Evolutionary conservation across 1,140 invertebrate genomes (phyloP), one percentile per base, ranked within the genome.

Genomic region (Drosophila burlai): DNA sequence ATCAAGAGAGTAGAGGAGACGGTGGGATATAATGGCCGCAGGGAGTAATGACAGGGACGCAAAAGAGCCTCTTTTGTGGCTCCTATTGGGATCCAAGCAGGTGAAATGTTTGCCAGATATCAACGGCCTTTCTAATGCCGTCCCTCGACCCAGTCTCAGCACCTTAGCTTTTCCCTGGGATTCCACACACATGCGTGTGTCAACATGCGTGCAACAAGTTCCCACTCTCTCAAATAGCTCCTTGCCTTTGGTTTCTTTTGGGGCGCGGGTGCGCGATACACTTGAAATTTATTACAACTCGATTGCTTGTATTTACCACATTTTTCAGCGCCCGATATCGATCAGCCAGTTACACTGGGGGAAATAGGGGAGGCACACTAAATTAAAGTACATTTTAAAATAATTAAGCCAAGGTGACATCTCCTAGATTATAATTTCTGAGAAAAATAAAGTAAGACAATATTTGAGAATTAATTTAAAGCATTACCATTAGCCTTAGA

Each of bases 221-320:
- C 76, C 59, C 76, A 73, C 21, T 73, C 69, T 57, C 15, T 21
- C 40, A 10, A n/a, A n/a, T 15, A 4, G 24, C 43, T 47, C 54
- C 36, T 49, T 6, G 47, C 10, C 16, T n/a, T 47, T 13, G 46
- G 18, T 29, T 24, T 52, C 11, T 67, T 89, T 87, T 84, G 76
- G 52, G 60, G 76, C 60, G 65, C 76, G 84, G 82, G 84, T 87
- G 84, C 71, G 81, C 75, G 68, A 68, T 89, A 90, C 81, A 84
- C 85, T 85, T 80, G 64, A 86, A 90, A 90, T 90, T 90, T 90
- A 90, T 90, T 90, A 85, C 85, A 90, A 80, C 86, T 90, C 85
- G 85, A 90, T 90, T 90, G 84, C 85, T 90, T 85, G 85, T 90
- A 90, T 74, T 90, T 90, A 90, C 85, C 85, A 80, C 86, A 80